Conservation (phyloP, 2,797 vertebrate genomes). For the Lithobates sylvaticus region DNA sequence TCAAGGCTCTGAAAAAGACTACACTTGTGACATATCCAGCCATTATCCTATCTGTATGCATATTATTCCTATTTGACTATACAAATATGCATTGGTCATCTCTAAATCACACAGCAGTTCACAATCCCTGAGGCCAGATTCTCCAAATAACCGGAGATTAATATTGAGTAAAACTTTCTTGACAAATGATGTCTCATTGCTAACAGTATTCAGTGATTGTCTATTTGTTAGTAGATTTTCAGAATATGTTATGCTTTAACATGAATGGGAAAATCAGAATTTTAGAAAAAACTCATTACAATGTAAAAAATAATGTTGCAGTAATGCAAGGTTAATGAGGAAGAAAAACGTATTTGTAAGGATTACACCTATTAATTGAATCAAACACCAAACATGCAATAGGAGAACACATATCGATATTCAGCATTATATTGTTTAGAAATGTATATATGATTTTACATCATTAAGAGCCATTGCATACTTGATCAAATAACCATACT, state of each 20-base stretch:
- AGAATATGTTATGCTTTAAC: constrained; percentile 4
- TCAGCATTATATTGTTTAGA: too few relatives aligned
- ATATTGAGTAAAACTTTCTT: constrained; percentile 13
- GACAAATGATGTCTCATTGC: constrained; percentile 18
- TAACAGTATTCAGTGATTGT: constrained; percentile 13
- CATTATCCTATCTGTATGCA: constrained; percentile 19
- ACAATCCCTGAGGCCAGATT: constrained; percentile 7
- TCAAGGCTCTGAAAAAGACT: not conserved
- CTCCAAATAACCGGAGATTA: constrained; percentile 23
- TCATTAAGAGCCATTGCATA: too few relatives aligned
- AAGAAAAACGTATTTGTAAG: not conserved
- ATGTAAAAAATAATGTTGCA: not conserved
- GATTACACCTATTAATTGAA: not conserved
- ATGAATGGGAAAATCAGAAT: not conserved
- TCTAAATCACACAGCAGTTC: constrained; percentile 13
- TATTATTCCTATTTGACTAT: constrained; percentile 4
- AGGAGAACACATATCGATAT: too few relatives aligned
- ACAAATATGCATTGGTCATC: constrained; percentile 6
- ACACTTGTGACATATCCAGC: constrained; percentile 7
- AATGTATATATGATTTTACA: too few relatives aligned
- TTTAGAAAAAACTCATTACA: not conserved
- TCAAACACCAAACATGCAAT: too few relatives aligned
- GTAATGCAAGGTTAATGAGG: not conserved
- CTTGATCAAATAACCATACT: too few relatives aligned
- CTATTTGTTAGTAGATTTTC: constrained; percentile 23